Conservation (phyloP, 2,888 invertebrate species). For the Leuctra nigra region DNA sequence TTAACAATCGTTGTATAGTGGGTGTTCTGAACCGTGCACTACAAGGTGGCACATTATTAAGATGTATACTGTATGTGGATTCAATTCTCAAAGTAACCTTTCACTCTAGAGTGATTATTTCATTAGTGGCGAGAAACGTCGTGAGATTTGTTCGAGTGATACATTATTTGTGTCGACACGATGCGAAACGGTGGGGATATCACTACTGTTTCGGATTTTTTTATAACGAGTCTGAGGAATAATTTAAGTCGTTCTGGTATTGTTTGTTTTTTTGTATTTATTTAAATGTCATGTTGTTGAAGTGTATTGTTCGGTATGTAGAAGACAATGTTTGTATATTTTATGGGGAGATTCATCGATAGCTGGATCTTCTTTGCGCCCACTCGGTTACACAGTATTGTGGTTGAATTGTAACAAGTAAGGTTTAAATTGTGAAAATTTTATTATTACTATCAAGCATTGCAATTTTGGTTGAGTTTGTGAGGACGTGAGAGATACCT, state of each 20-base stretch:
- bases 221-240: background rate
- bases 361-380: no score
- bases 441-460: no score
- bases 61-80: constrained; percentile 2
- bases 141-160: background rate
- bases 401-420: no score
- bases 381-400: no score
- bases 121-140: background rate
- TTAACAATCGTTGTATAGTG: background rate
- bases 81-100: constrained; percentile 5
- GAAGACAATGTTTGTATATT: background rate
- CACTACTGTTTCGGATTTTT: background rate
- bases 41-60: constrained; percentile 2
- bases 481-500: no score
- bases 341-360: background rate
- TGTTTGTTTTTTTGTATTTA: background rate
- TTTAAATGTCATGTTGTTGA: background rate
- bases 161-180: background rate
- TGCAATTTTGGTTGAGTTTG: no score
- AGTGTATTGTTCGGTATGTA: background rate
- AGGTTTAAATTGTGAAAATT: no score
- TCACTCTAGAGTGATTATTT: constrained; percentile 4
- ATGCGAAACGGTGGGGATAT: background rate
- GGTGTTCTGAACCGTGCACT: background rate
- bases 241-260: background rate